A percentile compares a stretch with the other conserved stretches of the same genome.
Conservation (phyloP, 2,797 vertebrate genomes). For the Sebastes wilsoni region DNA sequence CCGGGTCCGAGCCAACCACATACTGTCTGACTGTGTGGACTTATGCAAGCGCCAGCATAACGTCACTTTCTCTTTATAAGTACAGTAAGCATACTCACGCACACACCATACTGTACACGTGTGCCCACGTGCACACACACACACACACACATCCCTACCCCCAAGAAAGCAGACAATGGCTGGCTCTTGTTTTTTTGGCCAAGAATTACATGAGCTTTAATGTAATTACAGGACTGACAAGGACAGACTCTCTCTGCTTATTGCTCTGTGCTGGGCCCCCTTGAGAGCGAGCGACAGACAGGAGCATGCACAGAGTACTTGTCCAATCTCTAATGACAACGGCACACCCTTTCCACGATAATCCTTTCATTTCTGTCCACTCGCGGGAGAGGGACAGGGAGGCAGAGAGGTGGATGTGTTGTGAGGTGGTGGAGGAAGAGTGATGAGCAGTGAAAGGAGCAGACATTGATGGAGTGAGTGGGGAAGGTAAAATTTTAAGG, state of each 20-base stretch:
- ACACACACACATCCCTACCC: not conserved
- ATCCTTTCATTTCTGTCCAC: constrained; percentile 73
- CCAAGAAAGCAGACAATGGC: constrained; percentile 28
- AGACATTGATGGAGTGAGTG: constrained; percentile 19
- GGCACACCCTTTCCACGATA: constrained; percentile 66
- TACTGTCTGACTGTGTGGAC: not conserved
- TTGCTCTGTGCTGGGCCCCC: constrained; percentile 66
- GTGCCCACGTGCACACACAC: not conserved
- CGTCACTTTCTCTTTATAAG: constrained; percentile 3
- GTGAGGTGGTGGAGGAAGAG: not conserved
- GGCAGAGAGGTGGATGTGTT: constrained; percentile 22
- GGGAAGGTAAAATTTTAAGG: constrained; percentile 23
- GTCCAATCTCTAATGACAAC: constrained; percentile 79
- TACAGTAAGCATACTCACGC: not conserved
- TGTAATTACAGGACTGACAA: constrained; percentile 82
- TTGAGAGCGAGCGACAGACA: constrained; percentile 68
- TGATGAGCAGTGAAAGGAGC: constrained; percentile 7
- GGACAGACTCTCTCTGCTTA: constrained; percentile 75
- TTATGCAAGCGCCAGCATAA: not conserved
- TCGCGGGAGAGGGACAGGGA: constrained; percentile 41
- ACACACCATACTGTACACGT: not conserved
- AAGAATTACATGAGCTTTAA: constrained; percentile 78
- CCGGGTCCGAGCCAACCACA: not conserved
- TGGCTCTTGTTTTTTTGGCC: constrained; percentile 44
- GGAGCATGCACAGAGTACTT: constrained; percentile 68